phyloP scores from a whole-genome alignment of 2,888 invertebrate species.

The Poecilobothrus nobilitatus region DNA sequence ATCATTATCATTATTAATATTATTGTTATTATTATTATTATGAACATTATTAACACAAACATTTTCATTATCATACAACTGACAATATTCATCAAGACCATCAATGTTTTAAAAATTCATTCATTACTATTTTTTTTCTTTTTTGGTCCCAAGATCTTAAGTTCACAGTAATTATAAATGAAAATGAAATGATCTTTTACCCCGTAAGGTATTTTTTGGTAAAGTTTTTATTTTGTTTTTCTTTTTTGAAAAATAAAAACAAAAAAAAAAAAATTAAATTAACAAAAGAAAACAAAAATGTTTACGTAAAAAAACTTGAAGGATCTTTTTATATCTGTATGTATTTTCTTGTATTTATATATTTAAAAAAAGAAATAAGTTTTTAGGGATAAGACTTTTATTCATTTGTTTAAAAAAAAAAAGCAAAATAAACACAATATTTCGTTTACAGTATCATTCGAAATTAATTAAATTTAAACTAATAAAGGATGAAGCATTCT shows the following conservation, averaged over 20 bases:
- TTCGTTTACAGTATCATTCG: too few species aligned
- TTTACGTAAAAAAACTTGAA: not conserved
- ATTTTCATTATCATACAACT: not conserved
- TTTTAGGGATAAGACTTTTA: not conserved
- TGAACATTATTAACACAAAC: not conserved
- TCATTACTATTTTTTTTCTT: not conserved
- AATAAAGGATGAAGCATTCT: too few species aligned
- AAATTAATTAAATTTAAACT: too few species aligned
- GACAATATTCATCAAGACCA: not conserved
- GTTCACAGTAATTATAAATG: conserved; percentile 1
- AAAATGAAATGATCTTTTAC: not conserved
- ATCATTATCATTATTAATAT: too few species aligned
- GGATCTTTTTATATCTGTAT: not conserved
- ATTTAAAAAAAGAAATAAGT: not conserved
- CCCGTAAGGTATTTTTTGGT: too few species aligned
- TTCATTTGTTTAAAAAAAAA: not conserved
- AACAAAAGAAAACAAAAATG: not conserved
- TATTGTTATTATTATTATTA: not conserved
- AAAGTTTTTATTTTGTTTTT: too few species aligned
- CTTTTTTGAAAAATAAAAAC: not conserved
- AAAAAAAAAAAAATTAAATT: not conserved
- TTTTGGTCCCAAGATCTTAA: not conserved
- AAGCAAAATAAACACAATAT: too few species aligned
- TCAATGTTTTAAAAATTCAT: not conserved
- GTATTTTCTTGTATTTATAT: not conserved